Evolutionary conservation across 2,113 vertebrate species (phyloP).

Genomic region (Amphiprion percula): DNA sequence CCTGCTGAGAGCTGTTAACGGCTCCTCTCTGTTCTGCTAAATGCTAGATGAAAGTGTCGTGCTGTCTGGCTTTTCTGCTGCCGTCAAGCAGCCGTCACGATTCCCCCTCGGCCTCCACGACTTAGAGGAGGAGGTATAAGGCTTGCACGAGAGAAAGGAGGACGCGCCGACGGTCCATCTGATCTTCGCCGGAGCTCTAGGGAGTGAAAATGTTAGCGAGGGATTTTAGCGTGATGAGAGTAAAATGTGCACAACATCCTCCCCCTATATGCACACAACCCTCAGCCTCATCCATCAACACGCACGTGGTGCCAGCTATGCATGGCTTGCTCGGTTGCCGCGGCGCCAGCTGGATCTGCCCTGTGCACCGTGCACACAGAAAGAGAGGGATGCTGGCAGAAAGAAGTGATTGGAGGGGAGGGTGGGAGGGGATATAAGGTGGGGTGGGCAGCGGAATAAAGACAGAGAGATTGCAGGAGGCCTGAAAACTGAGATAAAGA

Average conservation of each 20-base stretch:
- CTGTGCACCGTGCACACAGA: conserved; percentile 27
- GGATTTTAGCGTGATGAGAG: conserved; percentile 22
- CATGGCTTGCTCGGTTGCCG: conserved; percentile 52
- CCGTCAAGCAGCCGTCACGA: conserved; percentile 36
- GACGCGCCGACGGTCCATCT: neutral
- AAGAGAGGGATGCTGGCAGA: conserved; percentile 44
- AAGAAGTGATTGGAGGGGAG: neutral
- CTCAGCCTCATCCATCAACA: conserved; percentile 38
- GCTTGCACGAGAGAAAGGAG: neutral
- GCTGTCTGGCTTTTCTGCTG: conserved; percentile 33
- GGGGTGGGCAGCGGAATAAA: conserved; percentile 44
- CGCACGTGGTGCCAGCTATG: conserved; percentile 54
- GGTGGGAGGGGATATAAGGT: conserved; percentile 7
- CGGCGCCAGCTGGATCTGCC: conserved; percentile 64
- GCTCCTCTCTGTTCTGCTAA: conserved; percentile 57
- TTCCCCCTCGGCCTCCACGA: conserved; percentile 4
- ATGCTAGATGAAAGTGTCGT: conserved; percentile 45
- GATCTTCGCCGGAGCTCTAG: conserved; percentile 1
- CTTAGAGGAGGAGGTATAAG: neutral
- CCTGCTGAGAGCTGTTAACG: conserved; percentile 58
- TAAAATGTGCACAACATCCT: conserved; percentile 1
- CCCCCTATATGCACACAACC: conserved; percentile 19
- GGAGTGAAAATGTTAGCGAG: conserved; percentile 9
- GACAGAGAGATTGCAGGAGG: conserved; percentile 33
- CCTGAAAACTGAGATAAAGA: conserved; percentile 42